These are phyloP conservation scores for Falco biarmicus DNA, from an alignment of 2,797 vertebrate species.

Conservation along the genomic window DNA sequence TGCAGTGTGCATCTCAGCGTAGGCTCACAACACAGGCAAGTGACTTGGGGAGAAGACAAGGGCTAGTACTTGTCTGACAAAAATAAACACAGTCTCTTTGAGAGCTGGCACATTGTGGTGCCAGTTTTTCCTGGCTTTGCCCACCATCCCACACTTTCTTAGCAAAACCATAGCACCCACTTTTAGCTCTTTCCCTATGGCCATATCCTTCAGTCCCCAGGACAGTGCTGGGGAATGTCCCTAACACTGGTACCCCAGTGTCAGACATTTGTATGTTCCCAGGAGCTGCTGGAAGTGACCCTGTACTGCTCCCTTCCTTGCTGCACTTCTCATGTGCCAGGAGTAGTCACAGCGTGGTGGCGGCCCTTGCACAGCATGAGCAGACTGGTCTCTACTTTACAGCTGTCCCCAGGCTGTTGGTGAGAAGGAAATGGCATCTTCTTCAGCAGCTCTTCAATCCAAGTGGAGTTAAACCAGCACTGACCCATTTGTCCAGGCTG, in stretches of 20 bases:
- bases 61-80: background rate
- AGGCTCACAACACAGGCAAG: background rate
- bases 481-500: background rate
- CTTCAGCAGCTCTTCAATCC: background rate
- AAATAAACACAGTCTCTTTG: background rate
- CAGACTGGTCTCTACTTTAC: background rate
- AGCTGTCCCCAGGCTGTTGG: background rate
- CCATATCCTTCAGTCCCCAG: too few relatives aligned
- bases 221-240: background rate
- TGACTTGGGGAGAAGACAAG: background rate
- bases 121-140: background rate
- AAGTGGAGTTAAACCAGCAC: background rate
- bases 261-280: rapidly evolving
- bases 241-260: background rate
- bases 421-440: background rate
- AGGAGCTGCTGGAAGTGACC: background rate
- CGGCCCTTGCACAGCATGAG: background rate
- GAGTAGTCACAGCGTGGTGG: background rate
- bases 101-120: background rate
- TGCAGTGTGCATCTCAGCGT: background rate
- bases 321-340: background rate
- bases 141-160: background rate
- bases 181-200: background rate
- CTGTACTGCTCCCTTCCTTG: background rate
- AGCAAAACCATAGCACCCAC: background rate